A percentile compares a stretch with the other conserved stretches of the same genome.
These are phyloP conservation scores for Morus bassanus DNA, from an alignment of 2,797 vertebrate species.

Conservation along the genomic window DNA sequence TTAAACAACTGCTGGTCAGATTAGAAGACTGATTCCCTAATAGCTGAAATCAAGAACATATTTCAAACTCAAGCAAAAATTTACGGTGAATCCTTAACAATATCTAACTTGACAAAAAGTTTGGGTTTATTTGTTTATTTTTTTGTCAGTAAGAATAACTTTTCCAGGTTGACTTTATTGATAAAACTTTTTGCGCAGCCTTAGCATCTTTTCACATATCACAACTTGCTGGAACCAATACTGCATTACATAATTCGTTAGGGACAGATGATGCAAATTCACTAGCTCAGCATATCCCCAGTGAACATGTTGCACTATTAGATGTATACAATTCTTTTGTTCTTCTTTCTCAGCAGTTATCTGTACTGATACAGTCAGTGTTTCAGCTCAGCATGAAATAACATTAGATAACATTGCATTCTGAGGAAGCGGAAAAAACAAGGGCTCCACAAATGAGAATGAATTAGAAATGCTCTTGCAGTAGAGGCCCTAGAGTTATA, in stretches of 20 bases:
- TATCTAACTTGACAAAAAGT: background rate
- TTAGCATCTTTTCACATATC: conserved; percentile 21
- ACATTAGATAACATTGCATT: conserved; percentile 66
- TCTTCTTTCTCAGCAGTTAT: conserved; percentile 73
- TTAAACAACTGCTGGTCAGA: background rate
- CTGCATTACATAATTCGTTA: conserved; percentile 60
- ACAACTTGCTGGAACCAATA: conserved; percentile 48
- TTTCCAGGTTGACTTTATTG: background rate
- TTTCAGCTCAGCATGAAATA: conserved; percentile 75
- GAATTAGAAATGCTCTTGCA: conserved; percentile 66
- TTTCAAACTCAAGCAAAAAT: background rate
- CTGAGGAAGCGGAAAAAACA: conserved; percentile 56
- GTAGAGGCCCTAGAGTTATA: conserved; percentile 35
- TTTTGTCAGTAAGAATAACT: background rate
- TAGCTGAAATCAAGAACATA: background rate
- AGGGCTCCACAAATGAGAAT: conserved; percentile 58
- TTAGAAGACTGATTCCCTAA: background rate
- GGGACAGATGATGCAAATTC: conserved; percentile 57
- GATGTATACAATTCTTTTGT: conserved; percentile 65
- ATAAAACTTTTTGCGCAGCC: conserved; percentile 18
- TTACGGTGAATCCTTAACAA: background rate
- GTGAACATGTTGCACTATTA: conserved; percentile 57
- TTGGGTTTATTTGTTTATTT: background rate
- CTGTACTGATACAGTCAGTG: conserved; percentile 53
- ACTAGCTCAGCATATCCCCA: conserved; percentile 64